Percentiles rank a stretch among this genome's conserved stretches.
These are phyloP conservation scores for Erebia ligea DNA, from an alignment of 2,888 invertebrate species.

Conservation along the genomic window DNA sequence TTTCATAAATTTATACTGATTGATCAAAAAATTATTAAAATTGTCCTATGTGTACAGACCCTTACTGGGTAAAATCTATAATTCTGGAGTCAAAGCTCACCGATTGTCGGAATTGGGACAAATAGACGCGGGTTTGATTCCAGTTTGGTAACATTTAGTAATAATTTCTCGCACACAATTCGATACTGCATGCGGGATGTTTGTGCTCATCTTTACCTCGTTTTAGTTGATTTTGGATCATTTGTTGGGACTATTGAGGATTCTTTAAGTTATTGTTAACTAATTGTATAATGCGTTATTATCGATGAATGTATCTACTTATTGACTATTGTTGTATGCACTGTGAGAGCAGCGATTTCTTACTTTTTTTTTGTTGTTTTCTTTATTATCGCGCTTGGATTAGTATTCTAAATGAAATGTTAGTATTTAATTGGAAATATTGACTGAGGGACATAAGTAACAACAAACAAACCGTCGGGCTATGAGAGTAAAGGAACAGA, in stretches of 20 bases:
- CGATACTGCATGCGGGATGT: conserved; percentile 71
- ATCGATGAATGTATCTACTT: neutral
- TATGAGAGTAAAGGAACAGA: too few species aligned
- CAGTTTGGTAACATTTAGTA: conserved; percentile 60
- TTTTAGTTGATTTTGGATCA: conserved; percentile 43
- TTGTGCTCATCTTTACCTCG: conserved; percentile 58
- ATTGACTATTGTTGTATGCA: neutral
- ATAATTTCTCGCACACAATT: conserved; percentile 46
- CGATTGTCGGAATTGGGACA: conserved; percentile 61
- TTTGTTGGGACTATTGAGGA: neutral
- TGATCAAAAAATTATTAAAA: too few species aligned
- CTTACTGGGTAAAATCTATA: conserved; percentile 59
- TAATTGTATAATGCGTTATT: conserved; percentile 12
- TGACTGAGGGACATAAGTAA: too few species aligned
- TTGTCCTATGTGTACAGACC: conserved; percentile 38
- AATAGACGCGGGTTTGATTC: conserved; percentile 64
- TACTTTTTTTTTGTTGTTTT: too few species aligned
- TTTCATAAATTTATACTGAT: too few species aligned
- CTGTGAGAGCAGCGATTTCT: too few species aligned
- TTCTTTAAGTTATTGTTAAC: conserved; percentile 6
- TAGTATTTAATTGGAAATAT: too few species aligned
- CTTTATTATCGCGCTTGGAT: too few species aligned
- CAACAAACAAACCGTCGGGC: too few species aligned
- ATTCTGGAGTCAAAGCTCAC: conserved; percentile 46
- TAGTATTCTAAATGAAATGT: too few species aligned